phyloP scores from a whole-genome alignment of 2,113 vertebrate species.

The Otocyon megalotis region DNA sequence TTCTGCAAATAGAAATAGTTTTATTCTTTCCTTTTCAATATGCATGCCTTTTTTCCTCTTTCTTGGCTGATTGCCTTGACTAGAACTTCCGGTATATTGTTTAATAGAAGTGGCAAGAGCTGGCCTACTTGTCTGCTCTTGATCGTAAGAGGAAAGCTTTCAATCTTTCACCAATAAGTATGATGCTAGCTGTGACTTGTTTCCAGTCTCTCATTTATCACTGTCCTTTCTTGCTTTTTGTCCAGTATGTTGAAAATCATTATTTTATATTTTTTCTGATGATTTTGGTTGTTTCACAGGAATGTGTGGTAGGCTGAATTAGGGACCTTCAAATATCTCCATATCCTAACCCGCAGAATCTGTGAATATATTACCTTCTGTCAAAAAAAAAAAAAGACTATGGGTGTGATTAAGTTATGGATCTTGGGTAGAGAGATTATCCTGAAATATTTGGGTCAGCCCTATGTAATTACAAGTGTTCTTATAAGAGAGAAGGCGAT shows the following conservation, averaged over 20 bases:
- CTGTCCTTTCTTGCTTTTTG: not conserved
- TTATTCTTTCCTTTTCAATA: not conserved
- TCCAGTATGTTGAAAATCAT: not conserved
- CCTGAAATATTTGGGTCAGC: not conserved
- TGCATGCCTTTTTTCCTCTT: not conserved
- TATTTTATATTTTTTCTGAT: not conserved
- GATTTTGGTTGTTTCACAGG: not conserved
- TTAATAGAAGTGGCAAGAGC: constrained; percentile 11
- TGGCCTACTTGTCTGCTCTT: not conserved
- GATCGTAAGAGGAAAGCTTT: not conserved
- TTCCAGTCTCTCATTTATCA: not conserved
- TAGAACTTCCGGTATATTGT: not conserved
- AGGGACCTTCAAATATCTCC: not conserved
- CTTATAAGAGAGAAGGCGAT: not conserved
- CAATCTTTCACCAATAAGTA: not conserved
- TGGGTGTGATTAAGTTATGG: not conserved
- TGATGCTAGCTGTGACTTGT: not conserved
- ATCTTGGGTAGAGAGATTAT: not conserved
- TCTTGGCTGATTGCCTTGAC: not conserved
- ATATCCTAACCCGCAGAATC: not conserved
- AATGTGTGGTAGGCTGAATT: not conserved
- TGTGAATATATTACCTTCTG: not conserved
- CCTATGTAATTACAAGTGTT: not conserved
- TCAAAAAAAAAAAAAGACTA: not conserved
- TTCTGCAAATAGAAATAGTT: not conserved